Evolutionary conservation across 2,888 invertebrate species (phyloP), one percentile per base, ranked within the genome.

Genomic region (Ceraclea dissimilis): DNA sequence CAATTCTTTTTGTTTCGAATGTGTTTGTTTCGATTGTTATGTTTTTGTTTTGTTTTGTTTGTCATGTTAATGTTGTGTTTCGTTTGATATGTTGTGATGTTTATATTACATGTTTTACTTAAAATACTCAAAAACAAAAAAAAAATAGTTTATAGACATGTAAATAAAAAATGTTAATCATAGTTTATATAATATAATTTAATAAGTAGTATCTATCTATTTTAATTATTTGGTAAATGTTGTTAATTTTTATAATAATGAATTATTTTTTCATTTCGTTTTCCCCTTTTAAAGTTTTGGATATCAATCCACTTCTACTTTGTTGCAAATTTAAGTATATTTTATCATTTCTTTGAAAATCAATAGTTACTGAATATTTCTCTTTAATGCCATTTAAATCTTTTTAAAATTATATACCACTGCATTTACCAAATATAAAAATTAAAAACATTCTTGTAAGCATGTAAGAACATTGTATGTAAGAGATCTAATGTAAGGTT

Each of bases 391-490:
- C n/a, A n/a, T n/a, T n/a, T n/a, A n/a, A n/a, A n/a, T n/a, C n/a
- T n/a, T n/a, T n/a, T n/a, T n/a, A n/a, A n/a, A n/a, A n/a, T n/a
- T n/a, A n/a, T 26, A 26, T 39, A 8, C 13, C 16, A 8, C 5
- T 13, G 13, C 39, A 8, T 39, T 39, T 39, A 39, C 39, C 39
- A 39, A 39, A 39, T 4, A 26, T 26, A 39, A 39, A n/a, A 39
- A 39, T n/a, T 39, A 39, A 39, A 31, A 39, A 8, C 39, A 39
- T 39, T 39, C 39, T 39, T 39, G 39, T 39, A 39, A 39, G 39
- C 39, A 39, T 39, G n/a, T n/a, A n/a, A n/a, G n/a, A n/a, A n/a
- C n/a, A n/a, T 39, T n/a, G 39, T 39, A 16, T 39, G 39, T 39
- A 39, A 13, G 13, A 39, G 39, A 39, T n/a, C 16, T 39, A 39